Evolutionary conservation across 2,113 vertebrate genomes (phyloP), one percentile per base, ranked within the genome.

Genomic region (Herpetotheres cachinnans): DNA sequence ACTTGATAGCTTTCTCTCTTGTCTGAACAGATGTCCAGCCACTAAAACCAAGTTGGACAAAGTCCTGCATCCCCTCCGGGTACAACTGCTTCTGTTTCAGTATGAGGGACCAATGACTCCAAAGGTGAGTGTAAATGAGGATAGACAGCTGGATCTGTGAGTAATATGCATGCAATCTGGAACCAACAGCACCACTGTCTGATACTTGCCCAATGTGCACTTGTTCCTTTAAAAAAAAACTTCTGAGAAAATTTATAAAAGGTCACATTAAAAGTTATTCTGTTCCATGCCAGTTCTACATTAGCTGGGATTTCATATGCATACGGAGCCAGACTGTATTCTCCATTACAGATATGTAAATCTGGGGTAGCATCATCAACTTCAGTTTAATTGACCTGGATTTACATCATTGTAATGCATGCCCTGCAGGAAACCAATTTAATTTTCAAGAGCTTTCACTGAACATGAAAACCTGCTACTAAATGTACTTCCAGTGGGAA

Each of bases 401-500:
- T 81, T 91, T 90, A 77, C 74, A 91, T 50, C 74, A 77, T 14
- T 91, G 58, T 73, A 73, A 88, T 50, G 38, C 76, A 80, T 55
- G 29, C 74, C 70, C 84, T 50, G 54, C 46, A 94, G 84, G 79
- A 94, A 94, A 88, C 24, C 46, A 85, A 85, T 93, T 93, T 85
- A 52, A 70, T 74, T 80, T 92, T 83, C 82, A 95, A 96, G 81
- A 85, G 84, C 61, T 94, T 90, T 93, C 70, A 82, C 42, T 71
- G 71, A 95, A 90, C 58, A 67, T 26, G 78, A 93, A 93, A 95
- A 93, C 19, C 62, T 91, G 71, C 42, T 85, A 70, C 66, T 63
- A 95, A 94, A 85, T 55, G 21, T 70, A 49, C 26, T 95, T 89
- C 74, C 93, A 91, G 2, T 54, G 62, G 84, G 61, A 89, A 58